Conservation (phyloP, 2,113 vertebrate species). For the Trematomus loennbergii region DNA sequence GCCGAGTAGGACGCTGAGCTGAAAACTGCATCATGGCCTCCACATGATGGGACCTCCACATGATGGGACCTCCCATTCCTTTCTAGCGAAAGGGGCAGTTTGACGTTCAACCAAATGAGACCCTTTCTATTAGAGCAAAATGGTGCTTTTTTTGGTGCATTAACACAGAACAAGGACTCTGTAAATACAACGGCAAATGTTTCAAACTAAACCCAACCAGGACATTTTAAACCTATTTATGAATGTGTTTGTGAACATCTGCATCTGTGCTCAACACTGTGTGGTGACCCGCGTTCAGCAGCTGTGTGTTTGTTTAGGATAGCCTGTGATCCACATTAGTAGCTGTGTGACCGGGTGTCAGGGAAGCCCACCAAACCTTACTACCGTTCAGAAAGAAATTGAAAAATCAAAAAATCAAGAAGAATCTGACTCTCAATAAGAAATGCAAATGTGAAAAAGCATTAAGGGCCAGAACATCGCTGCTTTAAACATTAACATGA, state of each 20-base stretch:
- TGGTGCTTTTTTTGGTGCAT: constrained; percentile 71
- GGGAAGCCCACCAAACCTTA: constrained; percentile 31
- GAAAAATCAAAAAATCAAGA: constrained; percentile 12
- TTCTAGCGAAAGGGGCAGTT: constrained; percentile 64
- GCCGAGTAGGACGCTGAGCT: constrained; percentile 83
- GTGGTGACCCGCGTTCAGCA: constrained; percentile 54
- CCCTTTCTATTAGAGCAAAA: constrained; percentile 71
- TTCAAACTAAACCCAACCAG: constrained; percentile 63
- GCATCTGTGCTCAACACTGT: constrained; percentile 51
- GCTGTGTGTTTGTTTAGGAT: constrained; percentile 21
- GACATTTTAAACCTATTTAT: constrained; percentile 68
- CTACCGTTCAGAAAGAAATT: constrained; percentile 32
- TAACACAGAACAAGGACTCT: constrained; percentile 74
- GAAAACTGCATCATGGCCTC: constrained; percentile 56
- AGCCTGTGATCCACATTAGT: constrained; percentile 32
- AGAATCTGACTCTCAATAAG: constrained; percentile 33
- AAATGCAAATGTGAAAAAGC: constrained; percentile 62
- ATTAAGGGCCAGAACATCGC: constrained; percentile 45
- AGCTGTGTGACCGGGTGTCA: constrained; percentile 19
- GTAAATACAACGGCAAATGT: constrained; percentile 76
- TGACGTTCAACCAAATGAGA: constrained; percentile 72
- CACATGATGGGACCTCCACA: constrained; percentile 63
- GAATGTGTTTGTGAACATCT: constrained; percentile 62
- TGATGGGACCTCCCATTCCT: constrained; percentile 70
- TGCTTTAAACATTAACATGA: constrained; percentile 72